Evolutionary conservation across 2,113 vertebrate genomes (phyloP).

Genomic region (Amphiprion ocellaris): DNA sequence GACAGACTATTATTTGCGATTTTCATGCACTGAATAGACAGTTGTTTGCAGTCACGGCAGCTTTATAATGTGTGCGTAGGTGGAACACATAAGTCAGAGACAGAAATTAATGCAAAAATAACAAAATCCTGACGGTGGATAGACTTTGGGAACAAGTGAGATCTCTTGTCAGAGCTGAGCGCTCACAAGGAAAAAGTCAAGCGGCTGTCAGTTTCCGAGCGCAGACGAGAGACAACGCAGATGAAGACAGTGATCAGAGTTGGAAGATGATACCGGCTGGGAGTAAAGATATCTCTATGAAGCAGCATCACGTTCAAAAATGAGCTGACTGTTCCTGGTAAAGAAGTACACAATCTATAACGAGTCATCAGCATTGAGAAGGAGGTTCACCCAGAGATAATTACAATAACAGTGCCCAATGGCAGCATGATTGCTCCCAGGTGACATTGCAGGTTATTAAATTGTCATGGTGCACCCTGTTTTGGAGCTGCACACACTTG

Average conservation of each 20-base stretch:
- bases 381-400: conserved; percentile 67
- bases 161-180: conserved; percentile 37
- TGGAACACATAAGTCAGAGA: conserved; percentile 70
- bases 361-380: conserved; percentile 40
- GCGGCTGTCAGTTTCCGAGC: conserved; percentile 55
- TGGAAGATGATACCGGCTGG: conserved; percentile 38
- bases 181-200: conserved; percentile 53
- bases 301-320: conserved; percentile 48
- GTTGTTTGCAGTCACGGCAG: conserved; percentile 43
- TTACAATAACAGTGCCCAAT: conserved; percentile 67
- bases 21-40: conserved; percentile 47
- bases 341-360: conserved; percentile 55
- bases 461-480: conserved; percentile 69
- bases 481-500: conserved; percentile 58
- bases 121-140: conserved; percentile 36
- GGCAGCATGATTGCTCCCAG: conserved; percentile 73
- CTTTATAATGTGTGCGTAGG: conserved; percentile 60
- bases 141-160: conserved; percentile 24
- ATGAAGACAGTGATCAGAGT: conserved; percentile 63
- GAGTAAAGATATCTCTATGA: conserved; percentile 47
- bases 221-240: conserved; percentile 46
- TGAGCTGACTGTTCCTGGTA: conserved; percentile 42
- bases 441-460: conserved; percentile 76
- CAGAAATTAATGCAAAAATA: conserved; percentile 56
- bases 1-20: conserved; percentile 67